A percentile compares a stretch with the other conserved stretches of the same genome.
Evolutionary conservation across 92 coral and sea anemone genomes (phyloP).

Genomic region (Anthopleura xanthogrammica): DNA sequence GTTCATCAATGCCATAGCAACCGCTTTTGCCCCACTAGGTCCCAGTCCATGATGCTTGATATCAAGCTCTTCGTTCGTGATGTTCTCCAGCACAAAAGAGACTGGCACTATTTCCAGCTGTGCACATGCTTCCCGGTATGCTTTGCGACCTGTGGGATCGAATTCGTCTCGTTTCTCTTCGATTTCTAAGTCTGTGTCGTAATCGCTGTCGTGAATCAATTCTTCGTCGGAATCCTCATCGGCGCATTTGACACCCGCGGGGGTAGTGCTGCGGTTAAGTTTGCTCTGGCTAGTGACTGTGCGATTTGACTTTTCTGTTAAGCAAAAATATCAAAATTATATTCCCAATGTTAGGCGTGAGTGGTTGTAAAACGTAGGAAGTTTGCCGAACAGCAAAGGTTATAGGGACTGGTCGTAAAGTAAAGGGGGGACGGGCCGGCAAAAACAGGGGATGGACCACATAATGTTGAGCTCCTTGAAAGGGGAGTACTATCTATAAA

Average conservation of each 20-base stretch:
- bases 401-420: too few species aligned
- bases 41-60: conserved; percentile 97
- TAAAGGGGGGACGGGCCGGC: too few species aligned
- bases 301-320: conserved; percentile 43
- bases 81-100: conserved; percentile 81
- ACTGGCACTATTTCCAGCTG: conserved; percentile 87
- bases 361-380: too few species aligned
- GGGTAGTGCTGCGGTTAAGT: conserved; percentile 27
- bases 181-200: conserved; percentile 86
- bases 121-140: conserved; percentile 76
- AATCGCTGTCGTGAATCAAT: conserved; percentile 68
- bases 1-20: conserved; percentile 75
- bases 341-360: too few species aligned
- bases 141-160: conserved; percentile 84
- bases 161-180: conserved; percentile 71
- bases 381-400: too few species aligned
- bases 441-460: too few species aligned
- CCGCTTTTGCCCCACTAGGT: conserved; percentile 87
- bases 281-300: conserved; percentile 55
- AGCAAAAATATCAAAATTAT: neutral
- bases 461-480: too few species aligned
- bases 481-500: too few species aligned
- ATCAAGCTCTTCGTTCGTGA: conserved; percentile 64
- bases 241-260: neutral
- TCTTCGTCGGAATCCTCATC: conserved; percentile 54